Percentiles rank a stretch among this genome's conserved stretches.
Evolutionary conservation across 2,888 invertebrate species (phyloP).

Genomic region (Drosophila prostipennis): DNA sequence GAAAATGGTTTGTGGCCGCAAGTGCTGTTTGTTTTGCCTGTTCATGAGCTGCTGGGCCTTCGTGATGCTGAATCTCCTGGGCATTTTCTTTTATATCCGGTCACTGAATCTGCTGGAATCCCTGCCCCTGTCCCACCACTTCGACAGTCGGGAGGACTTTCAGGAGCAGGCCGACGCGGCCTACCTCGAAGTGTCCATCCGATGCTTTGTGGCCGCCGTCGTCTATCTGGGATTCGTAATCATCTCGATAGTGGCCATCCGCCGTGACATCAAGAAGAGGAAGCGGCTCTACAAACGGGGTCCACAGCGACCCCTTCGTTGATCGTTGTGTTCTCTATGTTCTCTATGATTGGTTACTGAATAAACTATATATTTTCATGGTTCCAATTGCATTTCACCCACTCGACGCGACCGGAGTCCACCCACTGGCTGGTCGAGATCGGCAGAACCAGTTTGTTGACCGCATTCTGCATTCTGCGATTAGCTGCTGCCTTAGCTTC

Average conservation of each 20-base stretch:
- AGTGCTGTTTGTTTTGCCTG: conserved; percentile 50
- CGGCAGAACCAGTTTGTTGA: conserved; percentile 73
- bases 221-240: conserved; percentile 35
- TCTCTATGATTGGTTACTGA: background rate
- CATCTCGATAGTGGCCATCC: conserved; percentile 13
- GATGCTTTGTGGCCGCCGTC: conserved; percentile 45
- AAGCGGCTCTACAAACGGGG: conserved; percentile 13
- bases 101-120: conserved; percentile 27
- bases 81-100: conserved; percentile 25
- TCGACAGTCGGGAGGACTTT: conserved; percentile 13
- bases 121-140: conserved; percentile 21
- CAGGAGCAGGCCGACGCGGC: conserved; percentile 23
- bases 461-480: conserved; percentile 70
- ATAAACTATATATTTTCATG: conserved; percentile 21
- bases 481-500: conserved; percentile 60
- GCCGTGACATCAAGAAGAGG: conserved; percentile 15
- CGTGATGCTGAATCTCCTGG: conserved; percentile 58
- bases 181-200: conserved; percentile 16
- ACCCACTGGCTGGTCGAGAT: conserved; percentile 34
- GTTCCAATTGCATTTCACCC: conserved; percentile 18
- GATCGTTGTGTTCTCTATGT: background rate
- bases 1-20: conserved; percentile 42
- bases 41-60: conserved; percentile 56
- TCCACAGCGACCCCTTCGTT: background rate
- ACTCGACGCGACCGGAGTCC: conserved; percentile 1